A percentile compares a stretch with the other conserved stretches of the same genome.
Evolutionary conservation across 2,797 vertebrate genomes (phyloP).

Genomic region (Aphelocoma californica): DNA sequence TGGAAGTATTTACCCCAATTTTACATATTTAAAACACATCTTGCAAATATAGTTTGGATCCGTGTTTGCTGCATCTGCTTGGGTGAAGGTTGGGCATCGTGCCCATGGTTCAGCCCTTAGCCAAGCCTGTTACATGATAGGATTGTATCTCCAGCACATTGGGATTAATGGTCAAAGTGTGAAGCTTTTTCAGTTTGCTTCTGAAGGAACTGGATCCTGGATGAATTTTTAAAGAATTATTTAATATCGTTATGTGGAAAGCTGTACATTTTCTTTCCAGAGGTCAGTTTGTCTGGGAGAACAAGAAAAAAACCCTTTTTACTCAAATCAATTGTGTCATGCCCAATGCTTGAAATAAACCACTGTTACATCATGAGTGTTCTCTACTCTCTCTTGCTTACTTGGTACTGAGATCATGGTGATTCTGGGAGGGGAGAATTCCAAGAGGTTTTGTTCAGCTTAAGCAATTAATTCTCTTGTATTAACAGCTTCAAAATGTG

Average conservation of each 20-base stretch:
- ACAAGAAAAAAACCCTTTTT: not conserved
- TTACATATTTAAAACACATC: not conserved
- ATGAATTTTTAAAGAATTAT: not conserved
- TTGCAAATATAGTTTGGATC: not conserved
- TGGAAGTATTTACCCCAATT: not conserved
- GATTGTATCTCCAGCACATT: not conserved
- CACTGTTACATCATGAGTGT: not conserved
- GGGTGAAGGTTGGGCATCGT: not conserved
- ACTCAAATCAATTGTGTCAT: not conserved
- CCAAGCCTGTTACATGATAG: rapidly evolving
- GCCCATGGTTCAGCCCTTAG: not conserved
- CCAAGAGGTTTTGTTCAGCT: not conserved
- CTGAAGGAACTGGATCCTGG: not conserved
- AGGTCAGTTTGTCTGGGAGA: not conserved
- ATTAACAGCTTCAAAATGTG: not conserved
- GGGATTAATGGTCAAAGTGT: not conserved
- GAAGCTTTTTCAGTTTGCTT: not conserved
- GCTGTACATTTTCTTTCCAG: not conserved
- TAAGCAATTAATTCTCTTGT: not conserved
- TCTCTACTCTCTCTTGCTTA: not conserved
- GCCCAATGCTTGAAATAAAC: not conserved
- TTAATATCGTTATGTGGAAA: not conserved
- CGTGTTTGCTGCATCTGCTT: not conserved
- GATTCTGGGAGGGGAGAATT: not conserved
- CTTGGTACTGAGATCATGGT: not conserved